A percentile compares a stretch with the other conserved stretches of the same genome.
These are phyloP conservation scores for Eremophila alpestris DNA, from an alignment of 2,797 vertebrate species.

Conservation along the genomic window DNA sequence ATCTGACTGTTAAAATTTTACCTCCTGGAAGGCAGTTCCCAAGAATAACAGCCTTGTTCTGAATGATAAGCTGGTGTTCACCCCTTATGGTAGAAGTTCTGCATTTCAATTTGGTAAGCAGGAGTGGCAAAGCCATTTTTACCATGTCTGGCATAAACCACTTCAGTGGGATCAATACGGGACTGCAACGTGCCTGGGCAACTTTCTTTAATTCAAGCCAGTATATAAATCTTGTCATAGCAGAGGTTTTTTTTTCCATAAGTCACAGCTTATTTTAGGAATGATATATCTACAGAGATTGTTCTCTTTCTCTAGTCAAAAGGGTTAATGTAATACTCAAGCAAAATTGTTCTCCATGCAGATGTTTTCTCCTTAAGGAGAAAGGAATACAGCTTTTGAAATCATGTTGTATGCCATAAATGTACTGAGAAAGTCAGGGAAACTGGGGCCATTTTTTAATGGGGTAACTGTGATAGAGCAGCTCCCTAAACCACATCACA, in stretches of 20 bases:
- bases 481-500: background rate
- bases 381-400: background rate
- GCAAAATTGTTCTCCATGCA: background rate
- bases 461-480: background rate
- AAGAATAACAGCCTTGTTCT: background rate
- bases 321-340: background rate
- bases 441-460: background rate
- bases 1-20: background rate
- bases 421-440: background rate
- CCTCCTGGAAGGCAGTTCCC: background rate
- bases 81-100: background rate
- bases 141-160: background rate
- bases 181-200: background rate
- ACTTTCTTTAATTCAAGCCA: background rate
- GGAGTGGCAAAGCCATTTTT: conserved; percentile 15
- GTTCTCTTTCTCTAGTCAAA: background rate
- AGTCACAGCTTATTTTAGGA: background rate
- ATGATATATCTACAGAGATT: background rate
- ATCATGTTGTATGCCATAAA: background rate
- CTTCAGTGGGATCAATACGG: background rate
- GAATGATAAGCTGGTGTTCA: background rate
- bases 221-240: background rate
- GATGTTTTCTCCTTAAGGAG: background rate
- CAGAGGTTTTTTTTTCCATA: background rate
- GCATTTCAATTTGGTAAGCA: background rate